These are phyloP conservation scores for Pinna nobilis DNA, from an alignment of 1,140 invertebrate genomes.

Conservation along the genomic window DNA sequence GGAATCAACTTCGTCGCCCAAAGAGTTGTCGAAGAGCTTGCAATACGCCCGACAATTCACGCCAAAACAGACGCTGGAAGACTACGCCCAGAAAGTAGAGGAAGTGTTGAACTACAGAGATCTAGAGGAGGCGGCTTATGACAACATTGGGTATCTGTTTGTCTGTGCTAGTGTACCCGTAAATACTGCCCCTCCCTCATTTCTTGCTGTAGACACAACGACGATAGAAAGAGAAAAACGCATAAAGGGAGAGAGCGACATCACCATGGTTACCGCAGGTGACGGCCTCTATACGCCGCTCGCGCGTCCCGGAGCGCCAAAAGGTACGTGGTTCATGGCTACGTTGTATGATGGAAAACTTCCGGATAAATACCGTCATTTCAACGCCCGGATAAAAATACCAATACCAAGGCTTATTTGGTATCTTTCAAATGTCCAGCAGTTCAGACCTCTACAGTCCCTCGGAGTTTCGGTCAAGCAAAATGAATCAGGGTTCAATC, in stretches of 20 bases:
- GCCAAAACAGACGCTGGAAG: slow-evolving; percentile 4
- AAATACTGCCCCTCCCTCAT: neutral
- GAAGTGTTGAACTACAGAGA: neutral
- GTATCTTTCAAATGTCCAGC: slow-evolving; percentile 11
- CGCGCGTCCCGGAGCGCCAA: neutral
- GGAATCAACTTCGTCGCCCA: no score
- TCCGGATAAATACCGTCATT: neutral
- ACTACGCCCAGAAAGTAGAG: slow-evolving; percentile 2
- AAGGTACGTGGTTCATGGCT: slow-evolving; percentile 15
- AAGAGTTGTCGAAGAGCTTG: slow-evolving; percentile 9
- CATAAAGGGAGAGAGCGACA: neutral
- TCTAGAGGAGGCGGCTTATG: slow-evolving; percentile 9
- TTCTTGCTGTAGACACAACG: slow-evolving; percentile 1
- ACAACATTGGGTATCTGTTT: slow-evolving; percentile 17
- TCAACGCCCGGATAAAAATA: slow-evolving; percentile 14
- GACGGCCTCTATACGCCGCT: slow-evolving; percentile 13
- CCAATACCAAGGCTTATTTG: slow-evolving; percentile 17
- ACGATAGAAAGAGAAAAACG: neutral
- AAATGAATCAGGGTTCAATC: neutral
- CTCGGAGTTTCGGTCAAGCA: slow-evolving; percentile 1
- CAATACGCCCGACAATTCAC: slow-evolving; percentile 21
- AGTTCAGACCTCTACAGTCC: slow-evolving; percentile 7
- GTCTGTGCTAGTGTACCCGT: slow-evolving; percentile 8
- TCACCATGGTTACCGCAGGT: slow-evolving; percentile 16
- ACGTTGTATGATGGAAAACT: slow-evolving; percentile 18